Conservation (phyloP, 2,888 invertebrate genomes). For the Lochmaea capreae region DNA sequence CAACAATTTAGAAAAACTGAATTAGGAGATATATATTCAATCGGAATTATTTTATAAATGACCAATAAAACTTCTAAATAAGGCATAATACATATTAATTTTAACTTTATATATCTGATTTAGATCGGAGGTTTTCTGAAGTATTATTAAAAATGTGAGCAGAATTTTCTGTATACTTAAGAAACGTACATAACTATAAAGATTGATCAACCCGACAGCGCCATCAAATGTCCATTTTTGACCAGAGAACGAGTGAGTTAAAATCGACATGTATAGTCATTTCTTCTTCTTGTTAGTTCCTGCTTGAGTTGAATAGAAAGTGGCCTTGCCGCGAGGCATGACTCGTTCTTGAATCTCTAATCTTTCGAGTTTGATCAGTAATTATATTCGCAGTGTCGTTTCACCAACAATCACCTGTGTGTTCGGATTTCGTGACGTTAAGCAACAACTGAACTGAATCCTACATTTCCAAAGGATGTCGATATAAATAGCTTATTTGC, state of each 20-base stretch:
- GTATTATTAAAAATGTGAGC: neutral
- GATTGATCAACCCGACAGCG: neutral
- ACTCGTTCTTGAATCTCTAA: constrained; percentile 8
- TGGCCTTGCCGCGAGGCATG: constrained; percentile 5
- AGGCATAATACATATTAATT: too few species aligned
- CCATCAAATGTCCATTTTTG: constrained; percentile 9
- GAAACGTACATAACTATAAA: neutral
- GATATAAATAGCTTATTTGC: neutral
- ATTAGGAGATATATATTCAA: too few species aligned
- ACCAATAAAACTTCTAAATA: too few species aligned
- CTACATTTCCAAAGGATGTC: neutral
- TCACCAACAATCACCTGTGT: neutral
- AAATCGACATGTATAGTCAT: constrained; percentile 1
- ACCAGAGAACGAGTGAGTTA: neutral
- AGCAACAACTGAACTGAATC: neutral
- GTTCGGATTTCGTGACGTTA: neutral
- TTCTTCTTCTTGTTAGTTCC: constrained; percentile 11
- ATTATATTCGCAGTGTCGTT: constrained; percentile 5
- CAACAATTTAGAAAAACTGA: too few species aligned
- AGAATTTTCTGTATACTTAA: neutral
- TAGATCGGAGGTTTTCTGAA: neutral
- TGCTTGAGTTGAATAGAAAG: constrained; percentile 2
- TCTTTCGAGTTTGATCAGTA: neutral
- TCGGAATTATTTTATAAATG: too few species aligned
- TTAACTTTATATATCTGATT: too few species aligned